A percentile compares a stretch with the other conserved stretches of the same genome.
phyloP scores from a whole-genome alignment of 64 coral and sea anemone species.

The Anthopleura sola region DNA sequence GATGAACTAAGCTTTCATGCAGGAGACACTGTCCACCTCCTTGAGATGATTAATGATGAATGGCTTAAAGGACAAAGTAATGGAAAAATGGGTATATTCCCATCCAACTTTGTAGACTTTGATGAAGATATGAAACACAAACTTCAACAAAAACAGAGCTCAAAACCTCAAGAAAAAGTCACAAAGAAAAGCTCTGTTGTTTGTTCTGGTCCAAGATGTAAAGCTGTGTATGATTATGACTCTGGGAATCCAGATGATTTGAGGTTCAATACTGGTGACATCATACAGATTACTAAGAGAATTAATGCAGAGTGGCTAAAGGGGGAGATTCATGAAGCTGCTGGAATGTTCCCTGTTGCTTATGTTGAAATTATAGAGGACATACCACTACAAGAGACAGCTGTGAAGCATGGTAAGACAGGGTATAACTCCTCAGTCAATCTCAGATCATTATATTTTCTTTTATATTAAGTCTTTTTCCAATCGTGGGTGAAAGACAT shows the following conservation, averaged over 20 bases:
- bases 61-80: constrained; percentile 67
- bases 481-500: no score
- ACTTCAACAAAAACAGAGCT: constrained; percentile 3
- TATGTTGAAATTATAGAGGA: constrained; percentile 82
- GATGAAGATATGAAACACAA: constrained; percentile 17
- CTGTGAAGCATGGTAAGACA: not conserved
- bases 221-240: constrained; percentile 69
- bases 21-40: constrained; percentile 61
- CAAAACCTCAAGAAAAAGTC: not conserved
- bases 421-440: not conserved
- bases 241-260: constrained; percentile 60
- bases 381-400: not conserved
- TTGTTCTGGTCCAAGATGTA: constrained; percentile 58
- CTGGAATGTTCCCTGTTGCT: constrained; percentile 78
- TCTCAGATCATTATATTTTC: no score
- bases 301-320: constrained; percentile 81
- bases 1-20: constrained; percentile 70
- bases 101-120: constrained; percentile 81
- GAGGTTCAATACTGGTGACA: constrained; percentile 61
- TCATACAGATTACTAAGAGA: constrained; percentile 65
- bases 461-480: no score
- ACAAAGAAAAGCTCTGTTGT: constrained; percentile 2
- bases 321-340: constrained; percentile 67
- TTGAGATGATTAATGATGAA: constrained; percentile 67
- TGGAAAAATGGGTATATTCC: constrained; percentile 74